Percentiles rank a stretch among this genome's conserved stretches.
These are phyloP conservation scores for Napeogenes sylphis DNA, from an alignment of 2,888 invertebrate genomes.

Conservation along the genomic window DNA sequence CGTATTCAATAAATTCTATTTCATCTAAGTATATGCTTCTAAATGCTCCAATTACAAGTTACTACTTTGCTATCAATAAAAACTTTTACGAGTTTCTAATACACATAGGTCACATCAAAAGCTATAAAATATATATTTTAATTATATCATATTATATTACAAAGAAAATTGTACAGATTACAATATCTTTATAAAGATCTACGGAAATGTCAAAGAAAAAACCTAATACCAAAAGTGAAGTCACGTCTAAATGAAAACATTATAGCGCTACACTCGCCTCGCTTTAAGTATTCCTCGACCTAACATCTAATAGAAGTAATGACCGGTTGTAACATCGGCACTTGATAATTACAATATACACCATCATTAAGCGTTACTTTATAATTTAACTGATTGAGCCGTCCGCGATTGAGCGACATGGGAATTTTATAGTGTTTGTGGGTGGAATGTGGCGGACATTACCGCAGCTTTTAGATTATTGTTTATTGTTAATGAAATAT, in stretches of 20 bases:
- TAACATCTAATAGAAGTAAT: conserved; percentile 29
- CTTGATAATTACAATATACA: conserved; percentile 42
- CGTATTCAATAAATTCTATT: conserved; percentile 24
- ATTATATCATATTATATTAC: no score
- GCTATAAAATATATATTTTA: conserved; percentile 7
- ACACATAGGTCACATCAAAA: conserved; percentile 14
- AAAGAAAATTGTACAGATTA: no score
- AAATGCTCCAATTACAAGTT: conserved; percentile 26
- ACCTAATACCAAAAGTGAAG: no score
- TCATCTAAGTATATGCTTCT: conserved; percentile 24
- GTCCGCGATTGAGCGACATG: conserved; percentile 40
- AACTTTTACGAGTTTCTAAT: conserved; percentile 20
- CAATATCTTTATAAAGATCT: no score
- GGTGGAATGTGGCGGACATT: neutral
- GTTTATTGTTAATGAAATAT: neutral
- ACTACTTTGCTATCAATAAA: conserved; percentile 23
- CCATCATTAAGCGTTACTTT: conserved; percentile 41
- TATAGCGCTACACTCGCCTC: neutral
- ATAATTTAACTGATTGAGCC: conserved; percentile 45
- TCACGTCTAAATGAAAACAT: no score
- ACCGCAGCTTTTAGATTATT: neutral
- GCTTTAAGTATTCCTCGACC: neutral
- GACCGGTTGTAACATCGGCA: conserved; percentile 34
- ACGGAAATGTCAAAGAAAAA: no score
- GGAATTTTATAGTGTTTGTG: conserved; percentile 29